phyloP scores from a whole-genome alignment of 2,888 invertebrate species.

The Aphidius colemani region DNA sequence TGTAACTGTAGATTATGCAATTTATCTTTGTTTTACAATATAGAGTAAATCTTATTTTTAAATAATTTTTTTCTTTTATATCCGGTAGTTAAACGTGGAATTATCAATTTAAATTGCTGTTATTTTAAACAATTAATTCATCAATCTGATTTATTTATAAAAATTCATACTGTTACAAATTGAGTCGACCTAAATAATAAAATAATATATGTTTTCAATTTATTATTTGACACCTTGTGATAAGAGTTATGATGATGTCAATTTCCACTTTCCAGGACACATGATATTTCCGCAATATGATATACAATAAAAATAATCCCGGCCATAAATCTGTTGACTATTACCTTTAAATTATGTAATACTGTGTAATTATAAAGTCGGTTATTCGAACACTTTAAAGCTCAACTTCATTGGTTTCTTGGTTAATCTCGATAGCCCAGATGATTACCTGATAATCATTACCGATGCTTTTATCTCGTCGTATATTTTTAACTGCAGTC shows the following conservation, averaged over 20 bases:
- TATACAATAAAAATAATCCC: conserved; percentile 11
- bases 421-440: conserved; percentile 26
- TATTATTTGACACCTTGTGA: neutral
- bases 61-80: too few species aligned
- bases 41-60: neutral
- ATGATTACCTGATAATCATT: conserved; percentile 43
- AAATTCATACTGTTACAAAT: neutral
- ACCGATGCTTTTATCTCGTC: conserved; percentile 17
- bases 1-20: too few species aligned
- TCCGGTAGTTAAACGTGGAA: too few species aligned
- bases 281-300: conserved; percentile 7
- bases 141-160: too few species aligned
- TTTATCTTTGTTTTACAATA: neutral
- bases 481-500: too few species aligned
- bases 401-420: conserved; percentile 13
- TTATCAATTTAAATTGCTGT: too few species aligned
- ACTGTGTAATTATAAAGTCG: conserved; percentile 10
- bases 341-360: conserved; percentile 6
- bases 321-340: conserved; percentile 10
- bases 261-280: neutral
- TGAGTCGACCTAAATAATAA: neutral
- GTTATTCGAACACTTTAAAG: conserved; percentile 13
- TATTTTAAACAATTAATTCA: too few species aligned
- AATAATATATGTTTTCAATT: neutral
- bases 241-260: neutral